These are phyloP conservation scores for Danio rerio DNA, from an alignment of 2,113 vertebrate genomes.

Conservation along the genomic window DNA sequence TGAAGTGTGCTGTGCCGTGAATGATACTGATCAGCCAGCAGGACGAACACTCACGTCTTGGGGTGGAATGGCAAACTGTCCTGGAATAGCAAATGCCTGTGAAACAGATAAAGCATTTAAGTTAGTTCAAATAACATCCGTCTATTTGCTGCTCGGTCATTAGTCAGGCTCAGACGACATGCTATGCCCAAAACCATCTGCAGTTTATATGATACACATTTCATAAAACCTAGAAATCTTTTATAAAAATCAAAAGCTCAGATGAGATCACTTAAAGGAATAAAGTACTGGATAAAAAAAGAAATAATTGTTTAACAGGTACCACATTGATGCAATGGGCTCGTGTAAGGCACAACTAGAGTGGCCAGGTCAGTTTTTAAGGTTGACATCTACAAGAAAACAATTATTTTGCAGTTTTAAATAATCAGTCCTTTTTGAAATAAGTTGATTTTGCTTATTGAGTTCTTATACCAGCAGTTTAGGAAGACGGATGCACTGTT, in stretches of 20 bases:
- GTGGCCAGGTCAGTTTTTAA: background rate
- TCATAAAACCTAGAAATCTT: background rate
- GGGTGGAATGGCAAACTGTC: constrained; percentile 90
- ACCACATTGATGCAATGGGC: background rate
- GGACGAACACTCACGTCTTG: constrained; percentile 88
- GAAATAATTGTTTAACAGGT: background rate
- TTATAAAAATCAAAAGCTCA: background rate
- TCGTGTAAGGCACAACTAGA: background rate
- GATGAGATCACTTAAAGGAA: background rate
- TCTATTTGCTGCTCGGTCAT: background rate
- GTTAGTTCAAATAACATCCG: background rate
- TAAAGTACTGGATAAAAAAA: too few relatives aligned
- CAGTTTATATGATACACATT: background rate
- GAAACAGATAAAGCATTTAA: constrained; percentile 58
- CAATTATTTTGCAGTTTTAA: background rate
- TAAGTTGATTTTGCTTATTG: background rate
- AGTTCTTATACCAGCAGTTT: background rate
- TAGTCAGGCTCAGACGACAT: background rate
- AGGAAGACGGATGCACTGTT: background rate
- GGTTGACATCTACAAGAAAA: background rate
- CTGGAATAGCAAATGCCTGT: constrained; percentile 89
- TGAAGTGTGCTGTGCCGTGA: constrained; percentile 56
- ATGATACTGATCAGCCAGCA: constrained; percentile 45
- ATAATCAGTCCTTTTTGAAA: background rate
- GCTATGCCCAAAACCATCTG: background rate